Conservation (phyloP, 2,888 invertebrate genomes). For the Lepidocyrtinus sp. region DNA sequence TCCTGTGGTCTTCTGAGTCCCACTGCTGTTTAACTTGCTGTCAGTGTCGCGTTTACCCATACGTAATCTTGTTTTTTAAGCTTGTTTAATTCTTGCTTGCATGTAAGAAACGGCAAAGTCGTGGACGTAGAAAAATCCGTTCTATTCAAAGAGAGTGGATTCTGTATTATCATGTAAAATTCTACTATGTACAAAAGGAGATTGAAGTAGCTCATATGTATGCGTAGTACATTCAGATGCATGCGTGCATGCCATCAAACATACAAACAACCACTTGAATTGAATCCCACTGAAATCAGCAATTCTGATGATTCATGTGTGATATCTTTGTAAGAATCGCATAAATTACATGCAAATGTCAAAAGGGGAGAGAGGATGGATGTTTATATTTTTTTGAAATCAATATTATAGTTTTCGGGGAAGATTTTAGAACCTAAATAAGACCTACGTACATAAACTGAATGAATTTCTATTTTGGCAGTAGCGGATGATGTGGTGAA, state of each 20-base stretch:
- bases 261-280: not conserved
- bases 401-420: not conserved
- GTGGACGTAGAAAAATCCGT: too few species aligned
- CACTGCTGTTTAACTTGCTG: slow-evolving; percentile 35
- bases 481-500: not conserved
- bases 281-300: not conserved
- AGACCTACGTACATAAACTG: not conserved
- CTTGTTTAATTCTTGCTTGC: slow-evolving; percentile 31
- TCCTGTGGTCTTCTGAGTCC: slow-evolving; percentile 5
- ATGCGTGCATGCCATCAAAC: not conserved
- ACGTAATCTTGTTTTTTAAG: slow-evolving; percentile 16
- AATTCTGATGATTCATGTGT: not conserved
- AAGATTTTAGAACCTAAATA: not conserved
- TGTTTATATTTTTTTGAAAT: not conserved
- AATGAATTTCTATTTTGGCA: too few species aligned
- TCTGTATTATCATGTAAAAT: not conserved
- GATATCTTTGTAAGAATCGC: not conserved
- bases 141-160: not conserved
- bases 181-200: not conserved
- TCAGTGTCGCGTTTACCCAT: slow-evolving; percentile 19
- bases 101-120: not conserved
- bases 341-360: not conserved
- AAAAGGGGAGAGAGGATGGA: not conserved
- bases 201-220: not conserved
- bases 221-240: not conserved